Evolutionary conservation across 1,140 invertebrate species (phyloP).

Genomic region (Micrasema minimum): DNA sequence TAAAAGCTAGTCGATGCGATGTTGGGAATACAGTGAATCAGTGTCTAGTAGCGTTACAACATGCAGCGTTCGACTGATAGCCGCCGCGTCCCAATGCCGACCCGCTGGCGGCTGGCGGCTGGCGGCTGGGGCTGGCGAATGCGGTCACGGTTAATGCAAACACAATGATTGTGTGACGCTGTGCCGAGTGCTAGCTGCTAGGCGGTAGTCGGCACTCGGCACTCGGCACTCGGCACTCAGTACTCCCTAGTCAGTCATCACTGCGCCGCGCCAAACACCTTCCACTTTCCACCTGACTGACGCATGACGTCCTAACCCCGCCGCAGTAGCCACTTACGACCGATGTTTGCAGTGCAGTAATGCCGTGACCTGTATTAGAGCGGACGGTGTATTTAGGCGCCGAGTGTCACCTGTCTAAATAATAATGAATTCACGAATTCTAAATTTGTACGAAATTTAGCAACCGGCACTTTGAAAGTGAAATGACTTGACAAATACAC

Average conservation of each 20-base stretch:
- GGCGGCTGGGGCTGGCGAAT: slow-evolving; percentile 8
- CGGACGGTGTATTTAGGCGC: background rate
- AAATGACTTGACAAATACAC: background rate
- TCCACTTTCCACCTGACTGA: too few relatives aligned
- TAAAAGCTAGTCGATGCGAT: too few relatives aligned
- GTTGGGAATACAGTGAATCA: too few relatives aligned
- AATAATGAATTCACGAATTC: slow-evolving; percentile 15
- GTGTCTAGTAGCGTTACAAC: too few relatives aligned
- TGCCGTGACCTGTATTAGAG: background rate
- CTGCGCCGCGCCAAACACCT: background rate
- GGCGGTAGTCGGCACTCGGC: background rate
- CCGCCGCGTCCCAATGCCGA: background rate
- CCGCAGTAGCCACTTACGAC: too few relatives aligned
- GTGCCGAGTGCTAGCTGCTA: slow-evolving; percentile 1
- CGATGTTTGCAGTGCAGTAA: background rate
- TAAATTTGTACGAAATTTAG: slow-evolving; percentile 8
- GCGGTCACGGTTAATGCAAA: slow-evolving; percentile 38
- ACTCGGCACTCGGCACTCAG: background rate
- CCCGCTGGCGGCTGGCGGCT: background rate
- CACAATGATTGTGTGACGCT: slow-evolving; percentile 27
- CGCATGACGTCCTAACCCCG: too few relatives aligned
- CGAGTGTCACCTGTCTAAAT: slow-evolving; percentile 9
- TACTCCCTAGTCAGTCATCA: background rate
- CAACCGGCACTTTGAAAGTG: background rate
- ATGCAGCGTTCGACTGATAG: background rate